Evolutionary conservation across 1,140 invertebrate genomes (phyloP), one percentile per base, ranked within the genome.

Genomic region (Drosophila insularis): DNA sequence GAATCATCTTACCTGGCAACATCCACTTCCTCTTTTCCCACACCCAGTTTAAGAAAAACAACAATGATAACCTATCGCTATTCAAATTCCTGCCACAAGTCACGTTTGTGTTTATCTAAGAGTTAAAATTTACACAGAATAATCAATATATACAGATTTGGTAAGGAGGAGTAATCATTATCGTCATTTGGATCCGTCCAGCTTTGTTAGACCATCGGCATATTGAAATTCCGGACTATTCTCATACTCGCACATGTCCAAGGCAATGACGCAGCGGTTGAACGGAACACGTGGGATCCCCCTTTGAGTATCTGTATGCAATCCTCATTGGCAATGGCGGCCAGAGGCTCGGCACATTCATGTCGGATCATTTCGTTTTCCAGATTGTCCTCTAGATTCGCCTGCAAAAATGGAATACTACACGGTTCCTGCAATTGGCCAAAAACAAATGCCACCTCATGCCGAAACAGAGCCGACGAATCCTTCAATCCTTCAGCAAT

Each of bases 321-420:
- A 81, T 98, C 95, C 6, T 96, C 94, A 54, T 96, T 98, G 2
- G 97, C 98, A 77, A 99, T 99, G 13, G 98, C 95, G 0, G 99
- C 99, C 21, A 99, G 92, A 11, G 99, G 99, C 93, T 99, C 99
- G 1, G 98, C 99, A 93, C 98, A 99, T 92, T 99, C 99, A 92
- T 99, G 99, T 40, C 99, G 93, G 5, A 98, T 98, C 98, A 99
- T 99, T 90, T 98, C 97, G 93, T 98, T 98, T 93, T 99, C 98
- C 0, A 93, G 72, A 3, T 90, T 82, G 92, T 99, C 94, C 78
- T 95, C 94, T 1, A 99, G 93, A 39, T 95, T 95, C 64, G 94
- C 93, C 39, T 94, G 94, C 32, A 99, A 93, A 90, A 95, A 95
- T 4, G 95, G 93, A 31, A 98, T 94, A 78, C 96, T 96, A 4